phyloP scores from a whole-genome alignment of 2,888 invertebrate genomes.

The Lepetodrilus schrolli region DNA sequence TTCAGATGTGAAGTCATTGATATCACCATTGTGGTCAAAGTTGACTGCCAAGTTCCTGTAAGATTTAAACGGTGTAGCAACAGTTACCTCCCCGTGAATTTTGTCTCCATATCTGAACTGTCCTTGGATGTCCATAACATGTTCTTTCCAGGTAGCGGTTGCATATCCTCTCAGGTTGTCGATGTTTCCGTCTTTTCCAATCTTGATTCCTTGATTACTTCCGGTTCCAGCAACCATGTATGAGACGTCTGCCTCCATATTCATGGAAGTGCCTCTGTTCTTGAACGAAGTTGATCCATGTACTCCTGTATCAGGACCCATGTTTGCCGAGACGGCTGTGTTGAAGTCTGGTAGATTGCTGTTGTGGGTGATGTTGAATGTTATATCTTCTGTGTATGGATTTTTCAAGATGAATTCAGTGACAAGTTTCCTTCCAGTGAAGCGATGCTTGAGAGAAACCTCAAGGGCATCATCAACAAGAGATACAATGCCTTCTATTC shows the following conservation, averaged over 20 bases:
- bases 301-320: background rate
- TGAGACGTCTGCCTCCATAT: background rate
- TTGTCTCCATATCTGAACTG: background rate
- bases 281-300: background rate
- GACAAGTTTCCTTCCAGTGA: slow-evolving; percentile 2
- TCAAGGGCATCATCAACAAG: background rate
- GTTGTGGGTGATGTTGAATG: slow-evolving; percentile 33
- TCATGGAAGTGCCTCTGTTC: background rate
- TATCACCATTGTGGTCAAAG: slow-evolving; percentile 39
- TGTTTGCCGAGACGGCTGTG: background rate
- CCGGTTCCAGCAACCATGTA: background rate
- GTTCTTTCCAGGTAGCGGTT: background rate
- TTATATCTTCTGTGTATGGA: slow-evolving; percentile 45
- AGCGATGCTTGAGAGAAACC: background rate
- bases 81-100: slow-evolving; percentile 27
- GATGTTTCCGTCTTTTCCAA: background rate
- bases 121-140: background rate
- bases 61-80: slow-evolving; percentile 28
- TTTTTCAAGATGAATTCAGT: slow-evolving; percentile 32
- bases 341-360: background rate
- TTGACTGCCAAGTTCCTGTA: slow-evolving; percentile 30
- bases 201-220: background rate
- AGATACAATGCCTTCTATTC: background rate
- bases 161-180: background rate
- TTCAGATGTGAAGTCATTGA: slow-evolving; percentile 35